Evolutionary conservation across 2,113 vertebrate species (phyloP).

Genomic region (Octodon degus): DNA sequence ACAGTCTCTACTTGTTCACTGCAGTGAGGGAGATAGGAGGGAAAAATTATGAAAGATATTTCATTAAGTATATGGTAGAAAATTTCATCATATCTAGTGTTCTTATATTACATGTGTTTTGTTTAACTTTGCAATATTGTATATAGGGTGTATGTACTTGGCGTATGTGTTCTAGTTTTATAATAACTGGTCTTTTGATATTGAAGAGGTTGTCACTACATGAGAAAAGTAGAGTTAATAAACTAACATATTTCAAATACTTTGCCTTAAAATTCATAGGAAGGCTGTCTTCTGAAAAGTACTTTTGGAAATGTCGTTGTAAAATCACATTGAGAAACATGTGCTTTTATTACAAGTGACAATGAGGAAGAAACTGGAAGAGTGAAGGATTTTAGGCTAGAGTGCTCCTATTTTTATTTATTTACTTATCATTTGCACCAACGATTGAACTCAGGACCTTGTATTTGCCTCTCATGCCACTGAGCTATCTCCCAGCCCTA

Average conservation of each 20-base stretch:
- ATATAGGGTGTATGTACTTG: too few species aligned
- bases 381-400: not conserved
- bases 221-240: not conserved
- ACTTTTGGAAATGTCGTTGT: constrained; percentile 6
- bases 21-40: not conserved
- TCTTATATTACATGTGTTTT: not conserved
- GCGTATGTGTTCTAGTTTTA: too few species aligned
- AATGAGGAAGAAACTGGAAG: not conserved
- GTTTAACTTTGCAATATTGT: too few species aligned
- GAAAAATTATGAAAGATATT: constrained; percentile 23
- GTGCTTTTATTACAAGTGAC: not conserved
- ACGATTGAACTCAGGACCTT: too few species aligned
- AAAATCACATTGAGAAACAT: not conserved
- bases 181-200: too few species aligned
- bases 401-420: not conserved
- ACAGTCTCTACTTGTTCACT: not conserved
- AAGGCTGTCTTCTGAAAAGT: constrained; percentile 57
- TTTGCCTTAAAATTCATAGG: constrained; percentile 49
- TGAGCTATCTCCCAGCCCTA: too few species aligned
- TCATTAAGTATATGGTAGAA: not conserved
- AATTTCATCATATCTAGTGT: not conserved
- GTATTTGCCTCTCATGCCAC: too few species aligned
- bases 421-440: too few species aligned
- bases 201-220: too few species aligned
- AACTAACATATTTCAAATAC: constrained; percentile 46